Evolutionary conservation across 1,140 invertebrate species (phyloP), one percentile per base, ranked within the genome.

Genomic region (Trypoxylus dichotomus): DNA sequence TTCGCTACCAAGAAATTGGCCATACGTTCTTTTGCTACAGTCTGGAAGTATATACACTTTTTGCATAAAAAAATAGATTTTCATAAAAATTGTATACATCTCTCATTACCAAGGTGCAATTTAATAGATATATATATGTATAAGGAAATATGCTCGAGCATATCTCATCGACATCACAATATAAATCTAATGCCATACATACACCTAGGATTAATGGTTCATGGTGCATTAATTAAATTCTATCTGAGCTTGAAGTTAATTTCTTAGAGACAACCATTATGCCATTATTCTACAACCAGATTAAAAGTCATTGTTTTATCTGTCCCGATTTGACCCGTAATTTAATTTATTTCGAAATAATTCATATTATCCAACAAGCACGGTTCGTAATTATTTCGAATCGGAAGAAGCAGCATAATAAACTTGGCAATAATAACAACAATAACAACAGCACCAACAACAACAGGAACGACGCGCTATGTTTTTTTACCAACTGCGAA

Each of bases 291-390:
- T 24, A 10, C 21, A 15, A 10, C 27, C 60, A 68, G 27, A 13
- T 68, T 68, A 24, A 68, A 68, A 68, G 13, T 68, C 60, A 24
- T 68, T 68, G 24, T 68, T 68, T 68, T 68, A 68, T 27, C 60
- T 68, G 24, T 24, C 8, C 60, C 24, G 60, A 68, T 68, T 68
- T 68, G 60, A 29, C 21, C 24, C 24, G 24, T 24, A 68, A 68
- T 68, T 68, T 68, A 68, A 68, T 68, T 68, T 68, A 68, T 68
- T 68, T 68, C 60, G 27, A 29, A 68, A 68, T 68, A 68, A 68
- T 68, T 68, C 60, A 68, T 68, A 68, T 68, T 27, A 68, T 68
- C 60, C 60, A 68, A 68, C 19, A 29, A 68, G 24, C 27, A 8
- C 10, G 15, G 60, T 15, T 29, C 25, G 60, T 68, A 68, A 68